Percentiles rank a stretch among this genome's conserved stretches.
phyloP scores from a whole-genome alignment of 2,113 vertebrate species.

The Cygnus atratus region DNA sequence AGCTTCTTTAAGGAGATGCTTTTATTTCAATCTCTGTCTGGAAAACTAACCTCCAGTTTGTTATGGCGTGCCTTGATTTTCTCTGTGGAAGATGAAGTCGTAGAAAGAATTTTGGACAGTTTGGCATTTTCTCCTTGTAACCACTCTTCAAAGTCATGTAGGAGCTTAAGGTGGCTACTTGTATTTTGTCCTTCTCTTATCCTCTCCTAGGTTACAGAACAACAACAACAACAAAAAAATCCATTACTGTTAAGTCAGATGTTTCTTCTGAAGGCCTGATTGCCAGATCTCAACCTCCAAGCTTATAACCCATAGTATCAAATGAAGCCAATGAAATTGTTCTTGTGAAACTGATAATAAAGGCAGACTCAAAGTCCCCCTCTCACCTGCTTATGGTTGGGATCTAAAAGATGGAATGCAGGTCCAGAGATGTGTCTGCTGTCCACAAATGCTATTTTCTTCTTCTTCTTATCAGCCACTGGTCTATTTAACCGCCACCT shows the following conservation, averaged over 20 bases:
- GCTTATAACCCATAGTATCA: neutral
- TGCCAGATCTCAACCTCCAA: neutral
- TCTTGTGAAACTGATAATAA: neutral
- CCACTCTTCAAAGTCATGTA: slow-evolving; percentile 84
- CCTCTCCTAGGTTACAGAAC: slow-evolving; percentile 10
- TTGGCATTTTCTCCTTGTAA: slow-evolving; percentile 77
- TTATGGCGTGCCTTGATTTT: slow-evolving; percentile 65
- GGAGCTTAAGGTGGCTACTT: slow-evolving; percentile 2
- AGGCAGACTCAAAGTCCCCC: neutral
- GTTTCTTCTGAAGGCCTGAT: neutral
- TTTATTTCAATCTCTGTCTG: neutral
- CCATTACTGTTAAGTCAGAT: neutral
- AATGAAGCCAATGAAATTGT: neutral
- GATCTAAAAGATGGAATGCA: neutral
- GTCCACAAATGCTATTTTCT: neutral
- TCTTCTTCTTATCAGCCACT: neutral
- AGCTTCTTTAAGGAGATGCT: neutral
- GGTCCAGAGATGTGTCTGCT: neutral
- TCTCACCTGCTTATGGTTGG: slow-evolving; percentile 44
- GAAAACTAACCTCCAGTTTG: slow-evolving; percentile 81
- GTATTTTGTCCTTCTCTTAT: neutral
- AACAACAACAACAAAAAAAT: neutral
- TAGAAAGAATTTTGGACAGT: slow-evolving; percentile 72
- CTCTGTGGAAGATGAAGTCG: slow-evolving; percentile 23
- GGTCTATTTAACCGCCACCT: slow-evolving; percentile 12